Evolutionary conservation across 1,140 invertebrate species (phyloP).

Genomic region (roundworm (Caenorhabditis elegans)): DNA sequence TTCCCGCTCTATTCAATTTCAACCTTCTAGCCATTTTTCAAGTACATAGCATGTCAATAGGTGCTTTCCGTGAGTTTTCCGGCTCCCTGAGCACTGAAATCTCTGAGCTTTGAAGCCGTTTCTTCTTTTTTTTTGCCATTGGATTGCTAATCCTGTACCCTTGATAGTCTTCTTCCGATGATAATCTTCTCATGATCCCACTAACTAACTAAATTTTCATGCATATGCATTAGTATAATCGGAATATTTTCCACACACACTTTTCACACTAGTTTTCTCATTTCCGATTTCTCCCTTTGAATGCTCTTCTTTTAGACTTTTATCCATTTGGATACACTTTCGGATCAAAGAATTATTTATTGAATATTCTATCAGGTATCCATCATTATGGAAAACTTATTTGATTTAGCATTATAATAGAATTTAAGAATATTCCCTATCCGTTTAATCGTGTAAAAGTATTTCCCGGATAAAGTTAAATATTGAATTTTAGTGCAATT

Average conservation of each 20-base stretch:
- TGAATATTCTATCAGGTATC: neutral
- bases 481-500: too few relatives aligned
- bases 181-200: neutral
- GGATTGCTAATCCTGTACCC: neutral
- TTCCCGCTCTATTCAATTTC: conserved; percentile 2
- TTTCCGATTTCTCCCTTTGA: neutral
- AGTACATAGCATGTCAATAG: conserved; percentile 21
- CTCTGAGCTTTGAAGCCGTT: neutral
- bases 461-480: too few relatives aligned
- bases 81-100: neutral
- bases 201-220: neutral
- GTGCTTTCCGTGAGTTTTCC: conserved; percentile 6
- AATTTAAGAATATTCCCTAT: too few relatives aligned
- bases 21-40: neutral
- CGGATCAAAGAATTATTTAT: neutral
- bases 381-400: too few relatives aligned
- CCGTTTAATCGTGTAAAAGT: too few relatives aligned
- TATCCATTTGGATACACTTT: neutral
- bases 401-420: too few relatives aligned
- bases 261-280: neutral
- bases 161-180: neutral
- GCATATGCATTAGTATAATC: neutral
- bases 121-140: neutral
- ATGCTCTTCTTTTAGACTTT: neutral
- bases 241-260: neutral